phyloP scores from a whole-genome alignment of 2,797 vertebrate genomes.

The Lithobates sylvaticus region DNA sequence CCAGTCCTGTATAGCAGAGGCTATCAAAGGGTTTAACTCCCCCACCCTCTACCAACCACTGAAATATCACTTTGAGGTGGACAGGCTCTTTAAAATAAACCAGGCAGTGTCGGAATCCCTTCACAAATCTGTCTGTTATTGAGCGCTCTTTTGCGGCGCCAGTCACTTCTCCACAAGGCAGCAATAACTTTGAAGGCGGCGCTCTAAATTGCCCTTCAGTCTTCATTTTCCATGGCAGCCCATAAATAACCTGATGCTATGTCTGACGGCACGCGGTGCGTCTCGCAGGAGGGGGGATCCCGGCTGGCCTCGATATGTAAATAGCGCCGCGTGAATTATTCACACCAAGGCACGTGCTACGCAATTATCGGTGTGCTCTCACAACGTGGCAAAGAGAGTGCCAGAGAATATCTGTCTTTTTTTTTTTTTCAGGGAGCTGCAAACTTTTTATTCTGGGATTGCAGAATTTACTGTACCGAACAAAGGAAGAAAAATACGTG shows the following conservation, averaged over 20 bases:
- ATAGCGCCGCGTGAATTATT: constrained; percentile 29
- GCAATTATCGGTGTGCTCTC: not conserved
- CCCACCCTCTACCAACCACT: not conserved
- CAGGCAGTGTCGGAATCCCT: not conserved
- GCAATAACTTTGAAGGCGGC: not conserved
- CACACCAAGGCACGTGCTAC: not conserved
- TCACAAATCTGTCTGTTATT: not conserved
- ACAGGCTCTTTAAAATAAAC: not conserved
- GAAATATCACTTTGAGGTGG: not conserved
- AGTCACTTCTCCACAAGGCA: not conserved
- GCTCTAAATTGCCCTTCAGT: not conserved
- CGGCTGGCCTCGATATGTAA: constrained; percentile 47
- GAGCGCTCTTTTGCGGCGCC: not conserved
- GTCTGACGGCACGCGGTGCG: not conserved
- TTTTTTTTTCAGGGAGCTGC: not conserved
- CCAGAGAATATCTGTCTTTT: not conserved
- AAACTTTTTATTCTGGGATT: constrained; percentile 5
- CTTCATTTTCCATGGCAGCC: not conserved
- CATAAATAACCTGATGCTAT: not conserved
- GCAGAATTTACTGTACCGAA: not conserved
- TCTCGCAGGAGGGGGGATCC: not conserved
- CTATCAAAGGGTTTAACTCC: too few relatives aligned
- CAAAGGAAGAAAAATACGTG: not conserved
- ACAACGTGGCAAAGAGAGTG: not conserved
- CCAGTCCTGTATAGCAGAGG: too few relatives aligned